A percentile compares a stretch with the other conserved stretches of the same genome.
Conservation (phyloP, 2,797 vertebrate genomes). For the Psittacula echo region DNA sequence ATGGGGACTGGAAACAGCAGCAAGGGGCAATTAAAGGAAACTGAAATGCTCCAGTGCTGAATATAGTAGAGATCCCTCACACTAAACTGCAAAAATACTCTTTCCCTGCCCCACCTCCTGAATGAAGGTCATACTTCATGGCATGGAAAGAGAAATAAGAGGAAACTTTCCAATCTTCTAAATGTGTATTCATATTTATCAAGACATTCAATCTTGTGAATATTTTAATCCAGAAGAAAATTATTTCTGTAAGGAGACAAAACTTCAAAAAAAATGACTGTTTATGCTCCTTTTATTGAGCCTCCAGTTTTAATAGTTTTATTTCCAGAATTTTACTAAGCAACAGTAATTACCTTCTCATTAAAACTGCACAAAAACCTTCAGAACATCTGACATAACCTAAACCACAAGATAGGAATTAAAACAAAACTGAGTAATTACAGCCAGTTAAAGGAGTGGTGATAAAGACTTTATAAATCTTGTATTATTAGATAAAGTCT, state of each 20-base stretch:
- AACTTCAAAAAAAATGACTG: not conserved
- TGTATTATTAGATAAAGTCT: not conserved
- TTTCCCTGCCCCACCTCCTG: not conserved
- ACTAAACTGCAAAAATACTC: not conserved
- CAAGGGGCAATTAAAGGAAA: not conserved
- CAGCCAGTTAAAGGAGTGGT: not conserved
- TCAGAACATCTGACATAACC: not conserved
- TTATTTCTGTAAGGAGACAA: not conserved
- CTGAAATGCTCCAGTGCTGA: not conserved
- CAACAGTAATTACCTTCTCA: not conserved
- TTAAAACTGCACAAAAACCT: not conserved
- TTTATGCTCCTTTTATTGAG: slow-evolving; percentile 1
- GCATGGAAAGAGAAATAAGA: not conserved
- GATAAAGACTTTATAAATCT: not conserved
- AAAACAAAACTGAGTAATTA: not conserved
- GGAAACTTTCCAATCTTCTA: not conserved
- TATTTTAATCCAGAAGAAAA: not conserved
- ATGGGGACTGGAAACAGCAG: not conserved
- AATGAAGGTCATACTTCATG: not conserved
- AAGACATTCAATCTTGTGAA: not conserved
- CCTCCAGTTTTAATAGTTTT: not conserved
- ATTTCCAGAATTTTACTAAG: not conserved
- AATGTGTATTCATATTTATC: not conserved
- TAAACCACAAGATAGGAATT: not conserved
- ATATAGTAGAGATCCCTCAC: not conserved